Evolutionary conservation across 2,888 invertebrate species (phyloP), one percentile per base, ranked within the genome.

Genomic region (Amblyjoppa fuscipennis): DNA sequence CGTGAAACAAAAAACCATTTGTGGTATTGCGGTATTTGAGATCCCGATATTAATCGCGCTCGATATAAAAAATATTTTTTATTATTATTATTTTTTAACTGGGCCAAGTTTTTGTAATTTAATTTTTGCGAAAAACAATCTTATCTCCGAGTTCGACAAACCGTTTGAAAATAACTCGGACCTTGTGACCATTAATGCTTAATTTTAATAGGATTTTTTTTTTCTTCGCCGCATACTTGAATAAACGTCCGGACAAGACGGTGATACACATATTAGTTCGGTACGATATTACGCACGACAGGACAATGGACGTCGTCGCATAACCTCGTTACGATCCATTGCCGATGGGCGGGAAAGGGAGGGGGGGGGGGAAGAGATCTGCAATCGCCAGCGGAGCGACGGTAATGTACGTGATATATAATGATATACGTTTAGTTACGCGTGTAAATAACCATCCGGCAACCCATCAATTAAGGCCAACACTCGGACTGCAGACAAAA

Each of bases 1-100:
- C 79, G 71, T 68, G 68, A 79, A 82, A 82, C 64, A 75, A 79
- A 79, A 78, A 85, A 68, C 66, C 82, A 61, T 75, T 70, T 74
- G 73, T 45, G 76, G 78, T 73, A 81, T 76, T 84, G 56, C 79
- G 71, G 73, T 77, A 77, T 38, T 59, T 34, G 71, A 68, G 53
- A 56, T 25, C 61, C 38, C 41, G 51, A 68, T 41, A 68, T 68
- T 13, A 34, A 64, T n/a, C 7, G 64, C 31, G 16, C 6, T 1
- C 31, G 34, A 34, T 64, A 64, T 64, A 2, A 34, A 16, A 64
- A 64, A 34, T 31, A 28, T 13, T 4, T 28, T 3, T 16, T 16
- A 4, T 49, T n/a, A n/a, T n/a, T n/a, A n/a, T n/a, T n/a, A n/a
- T n/a, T 45, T 49, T 49, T 16, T 0, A 28, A 25, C 13, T 34